Conservation (phyloP, 2,113 vertebrate genomes). For the Gymnogyps californianus region DNA sequence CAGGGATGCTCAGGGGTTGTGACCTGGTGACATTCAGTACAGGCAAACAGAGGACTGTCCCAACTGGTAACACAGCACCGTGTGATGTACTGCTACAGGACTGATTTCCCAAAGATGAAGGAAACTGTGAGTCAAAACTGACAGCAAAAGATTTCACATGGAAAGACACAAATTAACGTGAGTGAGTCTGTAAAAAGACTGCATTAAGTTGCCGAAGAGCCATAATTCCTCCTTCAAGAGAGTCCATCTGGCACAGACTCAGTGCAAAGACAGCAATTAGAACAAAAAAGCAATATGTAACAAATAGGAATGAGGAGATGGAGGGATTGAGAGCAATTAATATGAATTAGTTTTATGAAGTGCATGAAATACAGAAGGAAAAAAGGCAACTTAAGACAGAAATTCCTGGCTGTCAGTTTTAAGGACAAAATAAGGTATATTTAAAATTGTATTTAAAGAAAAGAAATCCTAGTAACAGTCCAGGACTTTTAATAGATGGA, state of each 20-base stretch:
- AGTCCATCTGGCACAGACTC: background rate
- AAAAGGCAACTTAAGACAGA: background rate
- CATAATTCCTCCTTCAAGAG: background rate
- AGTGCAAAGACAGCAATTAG: background rate
- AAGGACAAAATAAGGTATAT: background rate
- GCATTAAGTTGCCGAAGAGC: background rate
- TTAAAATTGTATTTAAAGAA: background rate
- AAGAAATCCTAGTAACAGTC: background rate
- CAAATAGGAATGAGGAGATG: background rate
- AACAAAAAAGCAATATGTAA: background rate
- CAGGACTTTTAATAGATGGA: background rate
- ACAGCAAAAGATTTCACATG: background rate
- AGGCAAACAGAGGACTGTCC: background rate
- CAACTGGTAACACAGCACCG: fast-evolving
- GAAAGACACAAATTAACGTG: background rate
- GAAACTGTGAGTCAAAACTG: background rate
- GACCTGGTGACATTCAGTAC: background rate
- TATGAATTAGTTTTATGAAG: background rate
- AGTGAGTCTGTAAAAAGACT: background rate
- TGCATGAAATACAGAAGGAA: background rate
- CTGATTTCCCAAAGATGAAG: background rate
- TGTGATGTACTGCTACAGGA: background rate
- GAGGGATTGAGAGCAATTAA: background rate
- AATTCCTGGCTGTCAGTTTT: background rate
- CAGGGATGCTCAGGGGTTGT: background rate